Evolutionary conservation across 2,113 vertebrate genomes (phyloP), one percentile per base, ranked within the genome.

Genomic region (Tetraodon nigroviridis): DNA sequence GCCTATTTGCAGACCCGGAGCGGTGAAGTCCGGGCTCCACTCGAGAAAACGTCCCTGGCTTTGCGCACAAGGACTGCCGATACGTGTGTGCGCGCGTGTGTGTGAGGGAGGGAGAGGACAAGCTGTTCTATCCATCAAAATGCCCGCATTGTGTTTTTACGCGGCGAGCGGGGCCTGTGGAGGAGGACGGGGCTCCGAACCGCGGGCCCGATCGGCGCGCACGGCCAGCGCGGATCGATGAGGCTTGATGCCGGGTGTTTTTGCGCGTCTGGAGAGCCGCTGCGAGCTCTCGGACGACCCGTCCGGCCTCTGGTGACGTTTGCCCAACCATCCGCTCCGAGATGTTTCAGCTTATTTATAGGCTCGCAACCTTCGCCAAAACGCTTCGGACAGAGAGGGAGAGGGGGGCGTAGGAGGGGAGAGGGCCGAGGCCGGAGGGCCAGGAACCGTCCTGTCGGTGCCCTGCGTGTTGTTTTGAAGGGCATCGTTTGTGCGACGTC

Each of bases 111-210:
- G 21, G 49, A 12, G 49, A 17, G 86, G 82, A 88, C 88, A 83
- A 58, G 69, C 83, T 81, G 87, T 89, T 84, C 86, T 84, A 81
- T 79, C 82, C 79, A 81, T 86, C 80, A 89, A 88, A 89, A 89
- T 86, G 79, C 86, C 88, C 88, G 89, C 89, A 90, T 90, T 86
- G 80, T 89, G 82, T 85, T 88, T 78, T 76, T 80, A 79, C 73
- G 69, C 72, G 69, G 75, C 61, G 14, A 79, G 70, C 58, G 60
- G 79, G 86, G 79, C 80, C 83, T 81, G 62, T 63, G 65, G 71
- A 57, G 67, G 75, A 80, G 73, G 73, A 77, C 67, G 68, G 67
- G 76, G 68, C 79, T 63, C 18, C 63, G 50, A 63, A 47, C 47
- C 58, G 69, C 49, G 76, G 80, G 86, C 82, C 81, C 60, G 66